phyloP scores from a whole-genome alignment of 2,113 vertebrate genomes.

The Holacanthus passer region DNA sequence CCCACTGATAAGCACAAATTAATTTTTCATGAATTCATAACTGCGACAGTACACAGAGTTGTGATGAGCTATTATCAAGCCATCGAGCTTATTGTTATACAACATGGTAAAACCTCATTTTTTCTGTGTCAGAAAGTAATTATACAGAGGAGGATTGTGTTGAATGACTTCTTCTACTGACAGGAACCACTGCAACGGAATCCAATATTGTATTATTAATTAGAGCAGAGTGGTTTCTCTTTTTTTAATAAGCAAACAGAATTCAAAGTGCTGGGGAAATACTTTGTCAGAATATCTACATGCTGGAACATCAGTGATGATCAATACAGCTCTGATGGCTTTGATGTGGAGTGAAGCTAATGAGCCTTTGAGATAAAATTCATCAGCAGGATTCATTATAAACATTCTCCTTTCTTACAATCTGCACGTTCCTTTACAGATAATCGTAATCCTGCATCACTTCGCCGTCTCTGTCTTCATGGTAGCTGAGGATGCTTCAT shows the following conservation, averaged over 20 bases:
- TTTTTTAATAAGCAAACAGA: not conserved
- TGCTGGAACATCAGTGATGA: not conserved
- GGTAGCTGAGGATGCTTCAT: not conserved
- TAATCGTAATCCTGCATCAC: not conserved
- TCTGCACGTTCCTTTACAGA: not conserved
- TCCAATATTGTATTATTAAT: constrained; percentile 32
- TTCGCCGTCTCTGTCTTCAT: not conserved
- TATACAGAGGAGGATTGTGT: constrained; percentile 10
- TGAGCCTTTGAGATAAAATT: not conserved
- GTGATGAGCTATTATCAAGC: constrained; percentile 21
- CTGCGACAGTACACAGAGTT: constrained; percentile 1
- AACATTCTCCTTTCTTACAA: not conserved
- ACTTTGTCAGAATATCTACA: not conserved
- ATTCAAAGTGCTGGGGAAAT: not conserved
- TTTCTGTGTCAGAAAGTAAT: constrained; percentile 14
- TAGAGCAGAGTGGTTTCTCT: not conserved
- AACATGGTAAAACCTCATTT: constrained; percentile 6
- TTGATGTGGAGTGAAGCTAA: constrained; percentile 10
- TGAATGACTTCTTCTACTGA: not conserved
- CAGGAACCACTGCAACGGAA: constrained; percentile 14
- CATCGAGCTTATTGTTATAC: constrained; percentile 6
- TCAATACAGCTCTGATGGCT: constrained; percentile 8
- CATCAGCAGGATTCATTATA: not conserved
- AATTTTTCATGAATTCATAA: constrained; percentile 35
- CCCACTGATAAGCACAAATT: constrained; percentile 19